phyloP scores from a whole-genome alignment of 2,888 invertebrate genomes.

The Azorinus chamasolen region DNA sequence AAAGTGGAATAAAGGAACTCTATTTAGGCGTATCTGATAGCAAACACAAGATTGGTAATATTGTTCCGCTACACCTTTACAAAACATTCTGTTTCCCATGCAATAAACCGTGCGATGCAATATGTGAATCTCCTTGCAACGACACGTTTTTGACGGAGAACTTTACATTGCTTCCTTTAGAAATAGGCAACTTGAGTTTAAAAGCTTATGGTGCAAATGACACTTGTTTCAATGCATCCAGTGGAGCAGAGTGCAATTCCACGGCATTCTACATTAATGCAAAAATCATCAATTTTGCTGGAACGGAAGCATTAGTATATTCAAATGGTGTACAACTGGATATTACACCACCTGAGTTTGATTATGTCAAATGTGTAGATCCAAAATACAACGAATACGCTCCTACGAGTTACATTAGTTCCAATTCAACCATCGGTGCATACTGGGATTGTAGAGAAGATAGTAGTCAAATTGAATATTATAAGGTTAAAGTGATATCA shows the following conservation, averaged over 20 bases:
- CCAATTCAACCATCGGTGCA: constrained; percentile 66
- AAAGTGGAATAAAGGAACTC: constrained; percentile 70
- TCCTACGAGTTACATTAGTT: constrained; percentile 64
- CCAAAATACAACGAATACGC: constrained; percentile 67
- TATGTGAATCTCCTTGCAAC: constrained; percentile 52
- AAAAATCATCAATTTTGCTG: constrained; percentile 68
- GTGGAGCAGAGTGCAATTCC: constrained; percentile 29
- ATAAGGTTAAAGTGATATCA: constrained; percentile 55
- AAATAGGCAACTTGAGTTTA: constrained; percentile 17
- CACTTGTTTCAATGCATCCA: constrained; percentile 30
- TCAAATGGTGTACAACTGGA: constrained; percentile 71
- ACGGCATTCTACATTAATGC: constrained; percentile 69
- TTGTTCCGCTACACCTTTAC: constrained; percentile 40
- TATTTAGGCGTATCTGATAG: constrained; percentile 66
- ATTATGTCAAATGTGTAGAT: constrained; percentile 69
- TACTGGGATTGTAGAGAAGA: constrained; percentile 72
- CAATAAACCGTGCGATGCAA: constrained; percentile 41
- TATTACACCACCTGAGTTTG: constrained; percentile 63
- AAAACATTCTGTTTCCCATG: constrained; percentile 64
- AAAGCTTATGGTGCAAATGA: constrained; percentile 6
- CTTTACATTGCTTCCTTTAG: constrained; percentile 49
- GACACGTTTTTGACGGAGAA: constrained; percentile 25
- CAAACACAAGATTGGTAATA: constrained; percentile 46
- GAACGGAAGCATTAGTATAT: constrained; percentile 51
- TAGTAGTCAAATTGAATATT: constrained; percentile 56